Evolutionary conservation across 2,113 vertebrate species (phyloP), one percentile per base, ranked within the genome.

Genomic region (Eira barbara): DNA sequence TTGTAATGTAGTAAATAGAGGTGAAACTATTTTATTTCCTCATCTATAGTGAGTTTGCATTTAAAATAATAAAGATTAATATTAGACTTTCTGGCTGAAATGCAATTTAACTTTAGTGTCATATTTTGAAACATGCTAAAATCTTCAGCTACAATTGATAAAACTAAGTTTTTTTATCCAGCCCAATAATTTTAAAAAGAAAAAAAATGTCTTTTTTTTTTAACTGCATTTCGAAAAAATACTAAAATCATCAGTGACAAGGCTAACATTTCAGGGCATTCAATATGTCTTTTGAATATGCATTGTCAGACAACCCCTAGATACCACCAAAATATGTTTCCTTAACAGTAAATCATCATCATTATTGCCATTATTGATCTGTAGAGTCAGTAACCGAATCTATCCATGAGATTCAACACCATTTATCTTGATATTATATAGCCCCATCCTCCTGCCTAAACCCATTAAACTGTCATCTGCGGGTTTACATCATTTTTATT

Each of bases 221-320:
- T 39, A 57, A 52, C 29, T 55, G 49, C 27, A 86, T 74, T 83
- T 95, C 17, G 81, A 73, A 91, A 73, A 71, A 88, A 59, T 25
- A 91, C 27, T 79, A 92, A 94, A 91, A 89, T 90, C 93, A 91
- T 96, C 96, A 91, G 82, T 71, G 86, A 91, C 92, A 97, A 97
- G 93, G 80, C 97, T 98, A 98, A 94, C 39, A 74, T 42, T 91
- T 61, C 45, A 89, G 87, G 61, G 63, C 95, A 91, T 91, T 95
- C 96, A 96, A 97, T 98, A 84, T 55, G 27, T 98, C 89, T 97
- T 98, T 97, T 97, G 89, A 98, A 96, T 98, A 97, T 93, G 94
- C 42, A 96, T 67, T 95, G 57, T 94, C 90, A 94, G n/a, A 91
- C 42, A 96, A 97, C 36, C 49, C 89, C 69, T 96, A n/a, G 42